Evolutionary conservation across 2,113 vertebrate genomes (phyloP).

Genomic region (Lagopus leucura): DNA sequence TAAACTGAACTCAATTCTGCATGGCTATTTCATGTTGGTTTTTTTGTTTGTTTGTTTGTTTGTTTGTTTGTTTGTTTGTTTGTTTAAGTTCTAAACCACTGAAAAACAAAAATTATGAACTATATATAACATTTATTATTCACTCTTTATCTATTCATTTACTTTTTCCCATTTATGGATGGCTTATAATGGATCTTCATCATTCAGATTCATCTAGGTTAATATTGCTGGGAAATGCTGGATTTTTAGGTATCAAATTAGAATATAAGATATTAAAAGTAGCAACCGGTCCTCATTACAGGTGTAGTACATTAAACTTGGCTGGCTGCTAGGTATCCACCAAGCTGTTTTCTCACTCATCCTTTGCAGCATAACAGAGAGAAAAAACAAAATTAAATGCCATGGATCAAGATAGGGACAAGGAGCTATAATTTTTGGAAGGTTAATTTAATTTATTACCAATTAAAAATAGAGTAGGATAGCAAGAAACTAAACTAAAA

Average conservation of each 20-base stretch:
- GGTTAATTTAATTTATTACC: background rate
- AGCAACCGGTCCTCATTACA: no score
- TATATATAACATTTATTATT: background rate
- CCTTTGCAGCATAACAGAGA: background rate
- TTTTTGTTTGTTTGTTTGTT: accelerated
- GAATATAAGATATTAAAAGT: background rate
- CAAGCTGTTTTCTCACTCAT: background rate
- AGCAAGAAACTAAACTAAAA: background rate
- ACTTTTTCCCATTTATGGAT: background rate
- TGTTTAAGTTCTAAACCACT: background rate
- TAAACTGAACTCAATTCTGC: background rate
- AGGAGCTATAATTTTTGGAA: background rate
- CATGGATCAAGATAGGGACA: background rate
- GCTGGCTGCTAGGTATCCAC: background rate
- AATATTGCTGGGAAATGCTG: background rate
- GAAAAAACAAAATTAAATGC: background rate
- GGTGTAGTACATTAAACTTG: background rate
- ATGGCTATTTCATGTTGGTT: background rate
- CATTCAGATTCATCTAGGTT: background rate
- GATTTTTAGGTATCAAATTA: background rate
- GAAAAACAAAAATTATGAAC: accelerated
- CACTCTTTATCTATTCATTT: background rate
- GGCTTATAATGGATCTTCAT: no score
- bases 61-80: no score
- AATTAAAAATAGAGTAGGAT: background rate